Conservation (phyloP, 2,888 invertebrate genomes). For the Drosophila siamana region DNA sequence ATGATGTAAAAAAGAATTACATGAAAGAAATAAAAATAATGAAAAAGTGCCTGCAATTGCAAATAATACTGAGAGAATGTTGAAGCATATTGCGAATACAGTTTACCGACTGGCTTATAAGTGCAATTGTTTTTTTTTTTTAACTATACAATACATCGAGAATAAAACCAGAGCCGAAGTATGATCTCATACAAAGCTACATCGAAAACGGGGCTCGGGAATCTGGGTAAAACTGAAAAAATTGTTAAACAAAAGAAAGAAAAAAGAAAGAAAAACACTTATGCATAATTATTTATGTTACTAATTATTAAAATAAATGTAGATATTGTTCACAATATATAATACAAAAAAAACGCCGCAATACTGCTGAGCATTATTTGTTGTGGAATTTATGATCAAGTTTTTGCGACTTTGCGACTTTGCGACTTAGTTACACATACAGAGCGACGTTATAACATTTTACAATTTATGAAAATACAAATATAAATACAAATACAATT, state of each 20-base stretch:
- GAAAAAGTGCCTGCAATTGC: slow-evolving; percentile 61
- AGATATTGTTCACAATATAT: slow-evolving; percentile 74
- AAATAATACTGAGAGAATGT: slow-evolving; percentile 32
- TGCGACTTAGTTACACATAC: no score
- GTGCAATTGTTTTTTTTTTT: slow-evolving; percentile 23
- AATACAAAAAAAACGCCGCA: slow-evolving; percentile 37
- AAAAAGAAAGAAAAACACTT: slow-evolving; percentile 34
- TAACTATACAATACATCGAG: not conserved
- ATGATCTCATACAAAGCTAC: slow-evolving; percentile 65
- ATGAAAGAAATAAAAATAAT: slow-evolving; percentile 4
- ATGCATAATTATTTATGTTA: slow-evolving; percentile 70
- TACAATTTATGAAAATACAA: not conserved
- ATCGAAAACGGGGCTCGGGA: slow-evolving; percentile 37
- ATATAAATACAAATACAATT: slow-evolving; percentile 42
- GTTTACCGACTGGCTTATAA: slow-evolving; percentile 39
- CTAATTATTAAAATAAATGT: slow-evolving; percentile 76
- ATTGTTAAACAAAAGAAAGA: slow-evolving; percentile 53
- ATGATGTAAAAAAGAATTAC: slow-evolving; percentile 37
- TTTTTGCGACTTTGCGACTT: slow-evolving; percentile 22
- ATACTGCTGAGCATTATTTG: slow-evolving; percentile 11
- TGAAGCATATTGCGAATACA: slow-evolving; percentile 31
- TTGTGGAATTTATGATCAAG: slow-evolving; percentile 21
- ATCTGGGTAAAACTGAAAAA: slow-evolving; percentile 10
- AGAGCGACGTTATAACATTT: slow-evolving; percentile 18
- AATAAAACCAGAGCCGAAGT: slow-evolving; percentile 37